Percentiles rank a stretch among this genome's conserved stretches.
phyloP scores from a whole-genome alignment of 2,888 invertebrate species.

The Xanthostigma xanthostigma region DNA sequence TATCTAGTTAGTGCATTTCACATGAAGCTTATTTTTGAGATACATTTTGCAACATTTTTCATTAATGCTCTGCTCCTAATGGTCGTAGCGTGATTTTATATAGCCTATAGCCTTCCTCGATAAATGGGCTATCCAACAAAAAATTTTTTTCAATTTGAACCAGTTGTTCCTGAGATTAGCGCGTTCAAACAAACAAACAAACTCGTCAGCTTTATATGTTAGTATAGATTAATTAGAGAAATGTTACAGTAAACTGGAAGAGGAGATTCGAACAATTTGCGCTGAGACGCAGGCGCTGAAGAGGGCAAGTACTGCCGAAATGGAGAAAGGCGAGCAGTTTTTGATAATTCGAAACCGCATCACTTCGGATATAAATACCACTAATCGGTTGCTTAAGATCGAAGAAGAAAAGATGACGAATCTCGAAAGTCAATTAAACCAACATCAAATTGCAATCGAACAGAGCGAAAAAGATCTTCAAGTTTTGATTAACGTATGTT shows the following conservation, averaged over 20 bases:
- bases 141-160: too few relatives aligned
- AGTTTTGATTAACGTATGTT: constrained; percentile 26
- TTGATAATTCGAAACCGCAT: constrained; percentile 42
- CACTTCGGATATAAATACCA: constrained; percentile 35
- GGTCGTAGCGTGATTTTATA: too few relatives aligned
- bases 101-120: too few relatives aligned
- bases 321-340: constrained; percentile 48
- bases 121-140: too few relatives aligned
- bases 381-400: constrained; percentile 30
- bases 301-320: constrained; percentile 47
- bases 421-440: constrained; percentile 37
- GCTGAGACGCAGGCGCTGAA: constrained; percentile 50
- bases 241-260: constrained; percentile 36
- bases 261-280: constrained; percentile 37
- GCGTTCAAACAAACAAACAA: too few relatives aligned
- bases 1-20: too few relatives aligned
- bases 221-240: neutral
- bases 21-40: too few relatives aligned
- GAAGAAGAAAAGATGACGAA: constrained; percentile 35
- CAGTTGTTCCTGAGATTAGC: too few relatives aligned
- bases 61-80: too few relatives aligned
- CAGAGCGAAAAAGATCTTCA: constrained; percentile 46
- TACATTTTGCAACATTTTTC: too few relatives aligned
- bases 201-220: too few relatives aligned
- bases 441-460: constrained; percentile 40